Evolutionary conservation across 2,888 invertebrate species (phyloP).

Genomic region (Chelonus formosanus): DNA sequence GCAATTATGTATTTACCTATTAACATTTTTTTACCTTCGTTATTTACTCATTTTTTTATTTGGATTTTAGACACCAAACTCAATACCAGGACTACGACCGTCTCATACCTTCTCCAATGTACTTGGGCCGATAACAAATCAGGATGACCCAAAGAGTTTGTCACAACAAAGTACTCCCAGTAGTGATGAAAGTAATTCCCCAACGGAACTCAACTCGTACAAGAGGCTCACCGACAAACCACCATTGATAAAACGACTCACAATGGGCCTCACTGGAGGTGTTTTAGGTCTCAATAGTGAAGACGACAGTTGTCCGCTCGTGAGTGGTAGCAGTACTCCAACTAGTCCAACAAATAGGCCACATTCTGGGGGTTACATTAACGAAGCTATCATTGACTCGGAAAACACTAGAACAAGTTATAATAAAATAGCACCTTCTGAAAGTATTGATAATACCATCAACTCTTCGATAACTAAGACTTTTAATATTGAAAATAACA

Average conservation of each 20-base stretch:
- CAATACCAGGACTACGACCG: slow-evolving; percentile 74
- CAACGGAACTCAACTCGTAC: slow-evolving; percentile 86
- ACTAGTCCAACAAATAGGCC: slow-evolving; percentile 73
- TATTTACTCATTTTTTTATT: slow-evolving; percentile 2
- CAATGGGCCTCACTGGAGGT: slow-evolving; percentile 74
- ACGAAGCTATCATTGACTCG: slow-evolving; percentile 78
- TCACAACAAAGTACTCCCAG: slow-evolving; percentile 72
- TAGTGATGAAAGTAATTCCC: slow-evolving; percentile 88
- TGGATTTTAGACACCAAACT: slow-evolving; percentile 67
- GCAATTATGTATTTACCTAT: slow-evolving; percentile 1
- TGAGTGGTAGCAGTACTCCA: slow-evolving; percentile 75
- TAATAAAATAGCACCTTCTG: slow-evolving; percentile 57
- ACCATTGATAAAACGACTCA: slow-evolving; percentile 79
- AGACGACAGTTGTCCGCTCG: slow-evolving; percentile 81
- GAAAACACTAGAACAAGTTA: slow-evolving; percentile 62
- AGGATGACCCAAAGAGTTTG: slow-evolving; percentile 60
- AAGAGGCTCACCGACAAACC: slow-evolving; percentile 83
- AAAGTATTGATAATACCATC: slow-evolving; percentile 59
- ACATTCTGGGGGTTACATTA: slow-evolving; percentile 81
- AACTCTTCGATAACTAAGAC: slow-evolving; percentile 67
- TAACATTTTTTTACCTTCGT: neutral
- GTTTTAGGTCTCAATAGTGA: slow-evolving; percentile 66
- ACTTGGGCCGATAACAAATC: slow-evolving; percentile 62
- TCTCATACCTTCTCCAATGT: slow-evolving; percentile 70
- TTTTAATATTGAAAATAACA: slow-evolving; percentile 71